These are phyloP conservation scores for Lepisosteus oculatus DNA, from an alignment of 2,113 vertebrate species.

Conservation along the genomic window DNA sequence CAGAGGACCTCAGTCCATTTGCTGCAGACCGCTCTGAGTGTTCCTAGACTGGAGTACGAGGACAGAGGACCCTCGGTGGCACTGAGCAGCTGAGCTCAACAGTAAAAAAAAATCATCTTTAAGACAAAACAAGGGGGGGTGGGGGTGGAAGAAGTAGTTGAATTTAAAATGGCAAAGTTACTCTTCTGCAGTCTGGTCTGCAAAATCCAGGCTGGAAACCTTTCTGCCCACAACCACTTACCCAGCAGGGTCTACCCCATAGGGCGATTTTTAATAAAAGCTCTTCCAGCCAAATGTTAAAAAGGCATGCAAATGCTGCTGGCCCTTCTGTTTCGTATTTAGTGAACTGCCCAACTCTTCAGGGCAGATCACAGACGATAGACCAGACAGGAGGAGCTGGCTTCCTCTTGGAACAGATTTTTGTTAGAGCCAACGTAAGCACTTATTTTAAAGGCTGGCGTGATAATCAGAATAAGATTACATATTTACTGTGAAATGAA, in stretches of 20 bases:
- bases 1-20: neutral
- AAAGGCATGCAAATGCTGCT: constrained; percentile 59
- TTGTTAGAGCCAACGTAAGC: too few species aligned
- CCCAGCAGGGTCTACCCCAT: constrained; percentile 40
- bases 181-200: constrained; percentile 39
- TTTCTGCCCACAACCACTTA: constrained; percentile 29
- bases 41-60: too few species aligned
- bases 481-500: too few species aligned
- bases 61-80: neutral
- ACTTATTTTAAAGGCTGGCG: too few species aligned
- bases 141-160: neutral
- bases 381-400: too few species aligned
- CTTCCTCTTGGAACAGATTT: too few species aligned
- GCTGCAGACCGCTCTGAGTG: constrained; percentile 10
- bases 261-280: constrained; percentile 57
- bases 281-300: constrained; percentile 59
- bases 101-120: constrained; percentile 6
- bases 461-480: too few species aligned
- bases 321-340: constrained; percentile 52
- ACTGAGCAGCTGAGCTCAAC: neutral
- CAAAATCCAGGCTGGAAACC: constrained; percentile 37
- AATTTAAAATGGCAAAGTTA: constrained; percentile 1
- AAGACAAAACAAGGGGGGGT: neutral
- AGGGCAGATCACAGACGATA: neutral
- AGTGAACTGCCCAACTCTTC: constrained; percentile 39